A percentile compares a stretch with the other conserved stretches of the same genome.
phyloP scores from a whole-genome alignment of 2,888 invertebrate species.

The Hecatera dysodea region DNA sequence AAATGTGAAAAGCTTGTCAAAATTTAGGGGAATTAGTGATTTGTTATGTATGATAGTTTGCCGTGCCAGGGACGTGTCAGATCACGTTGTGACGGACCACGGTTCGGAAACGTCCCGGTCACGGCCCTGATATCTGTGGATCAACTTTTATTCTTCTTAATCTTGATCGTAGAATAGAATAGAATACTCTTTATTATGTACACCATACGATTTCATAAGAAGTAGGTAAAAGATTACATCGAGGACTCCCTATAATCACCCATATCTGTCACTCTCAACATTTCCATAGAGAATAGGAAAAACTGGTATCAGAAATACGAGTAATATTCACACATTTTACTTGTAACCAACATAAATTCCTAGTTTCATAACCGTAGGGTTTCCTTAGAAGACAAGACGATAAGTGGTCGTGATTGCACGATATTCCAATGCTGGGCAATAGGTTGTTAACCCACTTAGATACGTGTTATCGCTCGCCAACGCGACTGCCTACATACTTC shows the following conservation, averaged over 20 bases:
- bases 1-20: no score
- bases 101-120: no score
- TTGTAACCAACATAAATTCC: constrained; percentile 27
- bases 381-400: constrained; percentile 79
- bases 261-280: background rate
- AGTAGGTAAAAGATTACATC: background rate
- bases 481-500: constrained; percentile 89
- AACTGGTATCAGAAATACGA: constrained; percentile 8
- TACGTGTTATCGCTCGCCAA: constrained; percentile 83
- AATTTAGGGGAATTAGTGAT: no score
- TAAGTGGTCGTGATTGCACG: constrained; percentile 83
- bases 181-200: no score
- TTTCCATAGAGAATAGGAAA: background rate
- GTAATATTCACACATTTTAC: constrained; percentile 11
- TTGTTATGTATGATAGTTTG: no score
- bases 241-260: background rate
- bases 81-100: no score
- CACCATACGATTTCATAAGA: no score
- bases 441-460: constrained; percentile 90
- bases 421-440: constrained; percentile 83
- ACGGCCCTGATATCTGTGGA: no score
- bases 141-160: no score
- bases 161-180: no score
- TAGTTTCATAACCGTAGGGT: constrained; percentile 55
- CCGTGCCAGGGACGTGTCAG: no score